A percentile compares a stretch with the other conserved stretches of the same genome.
These are phyloP conservation scores for Lichenostomus cassidix DNA, from an alignment of 2,113 vertebrate species.

Conservation along the genomic window DNA sequence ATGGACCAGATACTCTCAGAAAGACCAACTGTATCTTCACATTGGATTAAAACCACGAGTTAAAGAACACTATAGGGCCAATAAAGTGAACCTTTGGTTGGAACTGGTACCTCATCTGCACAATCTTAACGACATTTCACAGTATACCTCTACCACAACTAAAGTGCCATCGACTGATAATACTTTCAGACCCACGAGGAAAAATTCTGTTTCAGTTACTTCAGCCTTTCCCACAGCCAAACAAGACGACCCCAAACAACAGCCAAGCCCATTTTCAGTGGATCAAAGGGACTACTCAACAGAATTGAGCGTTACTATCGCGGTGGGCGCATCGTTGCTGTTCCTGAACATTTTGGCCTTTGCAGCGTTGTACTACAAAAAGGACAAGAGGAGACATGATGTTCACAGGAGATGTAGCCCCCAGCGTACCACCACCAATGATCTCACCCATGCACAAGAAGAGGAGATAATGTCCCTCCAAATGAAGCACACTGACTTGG, in stretches of 20 bases:
- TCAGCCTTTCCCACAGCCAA: constrained; percentile 93
- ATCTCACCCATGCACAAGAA: constrained; percentile 96
- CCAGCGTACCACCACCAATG: constrained; percentile 89
- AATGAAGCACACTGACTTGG: constrained; percentile 98
- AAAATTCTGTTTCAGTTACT: constrained; percentile 87
- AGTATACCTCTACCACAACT: constrained; percentile 96
- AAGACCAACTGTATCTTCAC: constrained; percentile 97
- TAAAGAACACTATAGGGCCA: constrained; percentile 97
- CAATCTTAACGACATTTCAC: constrained; percentile 96
- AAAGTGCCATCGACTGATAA: constrained; percentile 94
- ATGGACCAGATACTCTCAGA: constrained; percentile 98
- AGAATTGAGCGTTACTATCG: constrained; percentile 95
- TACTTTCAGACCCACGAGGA: constrained; percentile 91
- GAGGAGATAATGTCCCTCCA: constrained; percentile 99
- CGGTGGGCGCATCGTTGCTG: constrained; percentile 93
- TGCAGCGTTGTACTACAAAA: constrained; percentile 97
- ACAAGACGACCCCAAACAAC: constrained; percentile 92
- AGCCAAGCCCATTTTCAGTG: constrained; percentile 87
- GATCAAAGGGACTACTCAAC: constrained; percentile 98
- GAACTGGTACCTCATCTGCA: constrained; percentile 98
- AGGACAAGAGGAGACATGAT: constrained; percentile 95
- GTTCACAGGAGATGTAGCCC: constrained; percentile 95
- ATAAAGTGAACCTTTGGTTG: constrained; percentile 98
- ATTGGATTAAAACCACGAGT: constrained; percentile 97
- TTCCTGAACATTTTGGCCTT: constrained; percentile 98